These are phyloP conservation scores for Antechinus stuartii DNA, from an alignment of 2,113 vertebrate genomes.

Conservation along the genomic window DNA sequence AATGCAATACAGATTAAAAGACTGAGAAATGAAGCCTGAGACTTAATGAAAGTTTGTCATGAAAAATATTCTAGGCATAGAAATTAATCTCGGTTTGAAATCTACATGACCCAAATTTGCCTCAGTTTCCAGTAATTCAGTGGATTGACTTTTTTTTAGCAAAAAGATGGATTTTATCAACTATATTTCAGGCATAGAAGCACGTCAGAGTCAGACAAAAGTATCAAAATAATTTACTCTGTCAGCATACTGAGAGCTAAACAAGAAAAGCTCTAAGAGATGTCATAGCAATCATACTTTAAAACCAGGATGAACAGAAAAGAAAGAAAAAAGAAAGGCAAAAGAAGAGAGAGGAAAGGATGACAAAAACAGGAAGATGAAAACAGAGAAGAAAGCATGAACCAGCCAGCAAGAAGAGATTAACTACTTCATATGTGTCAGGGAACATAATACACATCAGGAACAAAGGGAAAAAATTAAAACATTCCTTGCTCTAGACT, in stretches of 20 bases:
- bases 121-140: no score
- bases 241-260: background rate
- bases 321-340: background rate
- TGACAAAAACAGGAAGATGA: background rate
- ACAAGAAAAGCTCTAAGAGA: slow-evolving; percentile 28
- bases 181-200: no score
- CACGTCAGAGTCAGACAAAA: background rate
- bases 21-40: no score
- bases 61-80: no score
- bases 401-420: background rate
- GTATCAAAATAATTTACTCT: slow-evolving; percentile 34
- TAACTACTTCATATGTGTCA: background rate
- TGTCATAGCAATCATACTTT: background rate
- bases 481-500: background rate
- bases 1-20: no score
- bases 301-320: slow-evolving; percentile 38
- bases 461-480: background rate
- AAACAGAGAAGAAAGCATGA: background rate
- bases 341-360: background rate
- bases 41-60: no score
- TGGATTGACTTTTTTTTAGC: no score
- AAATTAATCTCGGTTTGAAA: no score
- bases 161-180: no score
- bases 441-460: background rate
- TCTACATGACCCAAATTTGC: no score